Conservation (phyloP, 2,888 invertebrate genomes). For the Eledona agricola region DNA sequence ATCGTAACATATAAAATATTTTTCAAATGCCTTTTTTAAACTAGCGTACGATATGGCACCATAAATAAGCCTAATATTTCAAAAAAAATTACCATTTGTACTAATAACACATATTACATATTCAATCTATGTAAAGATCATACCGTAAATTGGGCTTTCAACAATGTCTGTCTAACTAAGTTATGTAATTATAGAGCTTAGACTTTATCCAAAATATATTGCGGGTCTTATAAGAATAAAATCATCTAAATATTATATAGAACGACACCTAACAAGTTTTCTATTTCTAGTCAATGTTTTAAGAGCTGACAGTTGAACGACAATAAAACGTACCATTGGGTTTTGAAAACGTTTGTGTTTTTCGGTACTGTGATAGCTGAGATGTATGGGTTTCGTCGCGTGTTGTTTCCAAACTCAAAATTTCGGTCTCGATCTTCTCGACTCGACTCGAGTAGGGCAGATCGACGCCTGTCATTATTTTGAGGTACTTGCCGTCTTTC, state of each 20-base stretch:
- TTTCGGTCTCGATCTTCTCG: conserved; percentile 13
- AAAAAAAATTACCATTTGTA: too few relatives aligned
- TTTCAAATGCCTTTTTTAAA: conserved; percentile 60
- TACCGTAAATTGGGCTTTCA: conserved; percentile 55
- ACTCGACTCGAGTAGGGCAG: conserved; percentile 6
- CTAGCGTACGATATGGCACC: conserved; percentile 43
- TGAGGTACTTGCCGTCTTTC: conserved; percentile 40
- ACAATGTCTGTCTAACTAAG: conserved; percentile 51
- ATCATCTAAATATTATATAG: conserved; percentile 17
- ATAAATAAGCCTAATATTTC: conserved; percentile 44
- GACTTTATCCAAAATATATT: conserved; percentile 45
- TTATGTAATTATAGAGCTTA: conserved; percentile 44
- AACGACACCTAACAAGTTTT: conserved; percentile 37
- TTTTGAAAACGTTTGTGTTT: conserved; percentile 45
- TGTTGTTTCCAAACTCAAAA: background rate
- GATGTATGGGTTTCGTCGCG: conserved; percentile 30
- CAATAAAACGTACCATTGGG: conserved; percentile 51
- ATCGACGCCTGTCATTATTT: conserved; percentile 6
- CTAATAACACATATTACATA: conserved; percentile 50
- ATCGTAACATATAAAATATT: conserved; percentile 55
- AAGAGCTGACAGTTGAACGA: conserved; percentile 50
- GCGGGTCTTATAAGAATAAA: conserved; percentile 43
- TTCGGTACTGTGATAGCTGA: conserved; percentile 54
- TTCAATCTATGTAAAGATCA: conserved; percentile 48
- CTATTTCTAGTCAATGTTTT: conserved; percentile 52